Percentiles rank a stretch among this genome's conserved stretches.
phyloP scores from a whole-genome alignment of 2,113 vertebrate genomes.

The Penelope pileata region DNA sequence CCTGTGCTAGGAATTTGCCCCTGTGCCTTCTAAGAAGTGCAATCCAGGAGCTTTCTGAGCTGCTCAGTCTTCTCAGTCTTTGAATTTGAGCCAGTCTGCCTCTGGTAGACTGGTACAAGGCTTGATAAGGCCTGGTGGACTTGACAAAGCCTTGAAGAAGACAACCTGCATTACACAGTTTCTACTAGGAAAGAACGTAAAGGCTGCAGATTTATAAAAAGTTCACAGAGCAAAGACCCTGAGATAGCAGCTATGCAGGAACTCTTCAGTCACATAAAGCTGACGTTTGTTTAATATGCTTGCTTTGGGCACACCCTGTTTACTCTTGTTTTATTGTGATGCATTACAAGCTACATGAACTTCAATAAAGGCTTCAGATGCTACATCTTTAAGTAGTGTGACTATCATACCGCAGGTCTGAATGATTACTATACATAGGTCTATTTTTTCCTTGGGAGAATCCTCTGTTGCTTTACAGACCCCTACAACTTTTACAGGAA shows the following conservation, averaged over 20 bases:
- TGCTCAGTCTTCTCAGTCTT: not conserved
- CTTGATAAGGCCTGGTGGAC: no score
- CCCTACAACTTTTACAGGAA: conserved; percentile 66
- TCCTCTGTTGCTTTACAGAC: conserved; percentile 12
- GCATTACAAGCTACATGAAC: not conserved
- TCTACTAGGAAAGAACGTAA: not conserved
- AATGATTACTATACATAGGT: conserved; percentile 10
- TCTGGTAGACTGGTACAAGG: no score
- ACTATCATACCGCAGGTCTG: not conserved
- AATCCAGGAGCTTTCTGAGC: not conserved
- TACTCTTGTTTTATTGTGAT: not conserved
- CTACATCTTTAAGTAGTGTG: not conserved
- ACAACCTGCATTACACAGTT: not conserved
- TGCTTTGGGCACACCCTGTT: not conserved
- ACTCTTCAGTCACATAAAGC: not conserved
- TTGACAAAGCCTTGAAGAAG: not conserved
- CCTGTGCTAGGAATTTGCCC: not conserved
- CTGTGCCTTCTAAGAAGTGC: not conserved
- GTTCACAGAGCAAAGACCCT: not conserved
- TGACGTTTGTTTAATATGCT: not conserved
- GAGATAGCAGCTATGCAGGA: not conserved
- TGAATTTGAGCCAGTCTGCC: not conserved
- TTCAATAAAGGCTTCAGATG: not conserved
- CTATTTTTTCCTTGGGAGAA: conserved; percentile 61
- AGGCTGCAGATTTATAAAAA: not conserved